These are phyloP conservation scores for Stenchaetothrips biformis DNA, from an alignment of 2,888 invertebrate species.

Conservation along the genomic window DNA sequence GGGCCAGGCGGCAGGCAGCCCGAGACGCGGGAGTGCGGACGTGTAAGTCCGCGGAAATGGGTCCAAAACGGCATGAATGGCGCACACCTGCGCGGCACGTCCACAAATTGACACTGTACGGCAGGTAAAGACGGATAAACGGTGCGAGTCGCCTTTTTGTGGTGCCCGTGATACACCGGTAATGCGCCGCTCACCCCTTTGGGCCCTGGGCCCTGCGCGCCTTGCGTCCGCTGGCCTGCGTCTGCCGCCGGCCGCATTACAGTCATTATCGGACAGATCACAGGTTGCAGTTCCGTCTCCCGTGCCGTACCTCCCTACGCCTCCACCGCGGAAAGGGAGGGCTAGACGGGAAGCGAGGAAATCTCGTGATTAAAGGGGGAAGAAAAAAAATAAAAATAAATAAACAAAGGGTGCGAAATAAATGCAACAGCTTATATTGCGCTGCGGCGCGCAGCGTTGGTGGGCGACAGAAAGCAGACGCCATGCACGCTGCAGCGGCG, in stretches of 20 bases:
- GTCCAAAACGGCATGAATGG: background rate
- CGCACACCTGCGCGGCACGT: background rate
- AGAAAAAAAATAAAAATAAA: too few relatives aligned
- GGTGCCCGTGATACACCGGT: too few relatives aligned
- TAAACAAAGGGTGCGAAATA: too few relatives aligned
- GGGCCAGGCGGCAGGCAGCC: background rate
- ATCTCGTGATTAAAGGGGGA: too few relatives aligned
- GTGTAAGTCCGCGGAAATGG: background rate
- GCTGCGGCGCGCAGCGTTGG: background rate
- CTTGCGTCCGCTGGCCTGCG: too few relatives aligned
- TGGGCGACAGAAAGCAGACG: background rate
- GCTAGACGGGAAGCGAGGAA: too few relatives aligned
- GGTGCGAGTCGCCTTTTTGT: too few relatives aligned
- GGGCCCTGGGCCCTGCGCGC: too few relatives aligned
- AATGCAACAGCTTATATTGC: too few relatives aligned
- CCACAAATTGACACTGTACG: slow-evolving; percentile 14
- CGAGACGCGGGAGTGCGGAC: background rate
- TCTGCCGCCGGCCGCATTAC: background rate
- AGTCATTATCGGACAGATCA: slow-evolving; percentile 13
- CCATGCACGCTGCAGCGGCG: background rate
- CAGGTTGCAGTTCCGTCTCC: background rate
- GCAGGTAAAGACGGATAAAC: background rate
- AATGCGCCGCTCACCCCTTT: too few relatives aligned
- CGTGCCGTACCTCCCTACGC: too few relatives aligned
- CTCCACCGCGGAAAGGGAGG: too few relatives aligned